These are phyloP conservation scores for Lacanobia wlatinum DNA, from an alignment of 2,888 invertebrate genomes.

Conservation along the genomic window DNA sequence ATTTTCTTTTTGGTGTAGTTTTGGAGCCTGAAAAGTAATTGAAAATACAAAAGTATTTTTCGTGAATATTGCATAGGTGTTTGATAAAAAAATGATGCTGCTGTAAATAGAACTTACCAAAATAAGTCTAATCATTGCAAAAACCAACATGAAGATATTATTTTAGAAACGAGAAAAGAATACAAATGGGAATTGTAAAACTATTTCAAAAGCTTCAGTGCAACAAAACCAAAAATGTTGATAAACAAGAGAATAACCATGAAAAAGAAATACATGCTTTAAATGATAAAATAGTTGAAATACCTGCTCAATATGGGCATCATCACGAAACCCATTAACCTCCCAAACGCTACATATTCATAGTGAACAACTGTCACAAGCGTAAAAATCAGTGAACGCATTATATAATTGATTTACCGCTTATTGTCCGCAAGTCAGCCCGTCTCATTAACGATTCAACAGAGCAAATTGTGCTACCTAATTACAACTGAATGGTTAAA, in stretches of 20 bases:
- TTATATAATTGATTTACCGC: slow-evolving; percentile 86
- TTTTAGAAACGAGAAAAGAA: neutral
- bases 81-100: no score
- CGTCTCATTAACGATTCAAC: slow-evolving; percentile 88
- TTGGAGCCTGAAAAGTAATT: no score
- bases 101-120: no score
- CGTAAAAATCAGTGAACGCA: slow-evolving; percentile 76
- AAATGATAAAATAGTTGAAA: slow-evolving; percentile 60
- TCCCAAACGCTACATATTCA: slow-evolving; percentile 70
- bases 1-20: neutral
- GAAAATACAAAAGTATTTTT: no score
- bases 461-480: slow-evolving; percentile 90
- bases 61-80: no score
- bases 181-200: neutral
- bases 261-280: slow-evolving; percentile 40
- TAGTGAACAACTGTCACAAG: slow-evolving; percentile 73
- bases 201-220: neutral
- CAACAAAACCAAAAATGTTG: slow-evolving; percentile 22
- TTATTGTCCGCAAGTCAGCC: slow-evolving; percentile 82
- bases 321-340: slow-evolving; percentile 55
- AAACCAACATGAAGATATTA: neutral
- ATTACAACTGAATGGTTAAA: slow-evolving; percentile 87
- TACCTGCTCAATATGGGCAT: slow-evolving; percentile 60
- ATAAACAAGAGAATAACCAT: slow-evolving; percentile 48
- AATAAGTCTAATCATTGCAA: neutral